phyloP scores from a whole-genome alignment of 53 echinoderm and acorn worm genomes.

The Temnopleurus reevesii region DNA sequence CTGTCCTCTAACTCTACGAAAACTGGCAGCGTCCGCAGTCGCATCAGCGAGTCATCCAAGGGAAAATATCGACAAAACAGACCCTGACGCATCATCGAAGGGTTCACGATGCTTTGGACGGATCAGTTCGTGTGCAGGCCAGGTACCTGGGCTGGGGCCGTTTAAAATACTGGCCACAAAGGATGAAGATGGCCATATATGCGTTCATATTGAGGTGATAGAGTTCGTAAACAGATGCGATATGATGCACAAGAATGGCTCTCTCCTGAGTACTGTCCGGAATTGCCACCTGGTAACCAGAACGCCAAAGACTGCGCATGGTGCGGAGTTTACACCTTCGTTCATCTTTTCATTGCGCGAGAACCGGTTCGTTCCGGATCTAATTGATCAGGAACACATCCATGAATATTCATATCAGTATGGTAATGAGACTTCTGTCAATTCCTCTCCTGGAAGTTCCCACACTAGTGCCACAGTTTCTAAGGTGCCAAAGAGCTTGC shows the following conservation, averaged over 20 bases:
- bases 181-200: conserved; percentile 3
- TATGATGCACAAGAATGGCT: conserved; percentile 46
- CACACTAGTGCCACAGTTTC: neutral
- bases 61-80: neutral
- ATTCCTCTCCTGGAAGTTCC: neutral
- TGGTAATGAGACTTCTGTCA: neutral
- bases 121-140: no score
- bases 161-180: neutral
- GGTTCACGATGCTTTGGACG: neutral
- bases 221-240: conserved; percentile 62
- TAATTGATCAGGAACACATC: conserved; percentile 46
- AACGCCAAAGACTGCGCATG: neutral
- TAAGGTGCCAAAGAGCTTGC: neutral
- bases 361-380: conserved; percentile 67
- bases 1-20: neutral
- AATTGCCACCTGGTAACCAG: conserved; percentile 47
- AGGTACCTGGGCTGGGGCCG: neutral
- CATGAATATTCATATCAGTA: conserved; percentile 49
- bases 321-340: conserved; percentile 10
- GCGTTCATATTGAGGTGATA: conserved; percentile 68
- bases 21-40: conserved; percentile 43
- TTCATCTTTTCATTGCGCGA: conserved; percentile 59
- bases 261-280: conserved; percentile 56
- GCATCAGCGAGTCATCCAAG: neutral
- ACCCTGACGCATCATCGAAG: neutral